A percentile compares a stretch with the other conserved stretches of the same genome.
phyloP scores from a whole-genome alignment of 1,140 invertebrate species.

The Laupala kohalensis region DNA sequence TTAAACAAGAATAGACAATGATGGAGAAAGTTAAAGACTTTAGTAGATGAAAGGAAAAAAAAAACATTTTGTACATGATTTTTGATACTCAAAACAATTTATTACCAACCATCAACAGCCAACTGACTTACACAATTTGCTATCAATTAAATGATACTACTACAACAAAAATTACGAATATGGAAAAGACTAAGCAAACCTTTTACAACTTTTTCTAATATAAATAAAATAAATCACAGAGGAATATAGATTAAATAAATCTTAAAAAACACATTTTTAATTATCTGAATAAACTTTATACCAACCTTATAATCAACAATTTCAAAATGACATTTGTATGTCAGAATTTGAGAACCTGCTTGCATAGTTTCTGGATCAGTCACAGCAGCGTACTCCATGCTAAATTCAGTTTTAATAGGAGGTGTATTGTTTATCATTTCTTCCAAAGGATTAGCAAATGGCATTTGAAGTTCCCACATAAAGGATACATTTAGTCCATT shows the following conservation, averaged over 20 bases:
- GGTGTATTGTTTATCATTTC: constrained; percentile 29
- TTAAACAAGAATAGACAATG: too few species aligned
- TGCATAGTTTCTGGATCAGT: background rate
- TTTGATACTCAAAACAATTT: too few species aligned
- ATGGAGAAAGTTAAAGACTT: too few species aligned
- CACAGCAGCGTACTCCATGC: constrained; percentile 42
- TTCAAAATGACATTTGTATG: constrained; percentile 40
- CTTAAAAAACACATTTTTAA: background rate
- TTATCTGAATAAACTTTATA: background rate
- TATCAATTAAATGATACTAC: too few species aligned
- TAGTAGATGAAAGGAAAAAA: too few species aligned
- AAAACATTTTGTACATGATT: too few species aligned
- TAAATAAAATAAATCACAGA: too few species aligned
- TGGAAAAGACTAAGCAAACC: too few species aligned
- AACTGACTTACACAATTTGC: too few species aligned
- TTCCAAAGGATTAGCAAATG: constrained; percentile 29
- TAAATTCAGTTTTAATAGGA: constrained; percentile 40
- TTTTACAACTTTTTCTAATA: too few species aligned
- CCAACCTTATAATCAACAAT: constrained; percentile 50
- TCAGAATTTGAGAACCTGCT: background rate
- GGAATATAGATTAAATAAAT: background rate
- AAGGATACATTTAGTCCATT: constrained; percentile 59
- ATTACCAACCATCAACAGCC: too few species aligned
- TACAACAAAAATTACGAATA: too few species aligned
- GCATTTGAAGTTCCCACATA: constrained; percentile 61